Base-by-base conservation (phyloP, 1,140 invertebrate genomes). In the Diplogasteroides magnus region DNA sequence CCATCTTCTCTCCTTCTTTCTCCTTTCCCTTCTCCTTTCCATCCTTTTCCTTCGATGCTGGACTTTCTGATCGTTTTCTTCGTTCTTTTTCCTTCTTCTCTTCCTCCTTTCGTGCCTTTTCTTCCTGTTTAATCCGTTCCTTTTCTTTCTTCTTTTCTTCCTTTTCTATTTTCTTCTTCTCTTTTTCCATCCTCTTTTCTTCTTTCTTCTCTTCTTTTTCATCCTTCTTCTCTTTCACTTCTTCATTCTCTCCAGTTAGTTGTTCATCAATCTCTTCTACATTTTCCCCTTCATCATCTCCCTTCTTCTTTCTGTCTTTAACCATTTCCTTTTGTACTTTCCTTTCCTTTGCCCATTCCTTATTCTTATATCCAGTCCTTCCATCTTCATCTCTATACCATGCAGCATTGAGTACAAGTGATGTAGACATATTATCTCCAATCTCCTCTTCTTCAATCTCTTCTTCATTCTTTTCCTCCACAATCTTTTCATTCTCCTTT, bases 381-480 rank as follows among this genome's bases (percentile, higher is more conserved):
- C 78, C 78, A 14, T 81, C 77, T 37, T 74, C 68, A 67, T 79
- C 78, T 69, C 78, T 58, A 64, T 79, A 79, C 78, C 78, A 79
- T 25, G 78, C 76, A 19, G 78, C 67, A 66, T 72, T 78, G 6
- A 60, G 57, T 32, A 79, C 60, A 61, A 79, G 69, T 37, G 78
- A 81, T 3, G 61, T 71, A 28, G 67, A 66, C 78, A 79, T 81
- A 25, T 73, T 69, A n/a, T 69, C 27, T 32, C 26, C 23, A 27
- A 19, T 28, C 55, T 74, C 55, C 28, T 55, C 57, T 29, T 64
- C n/a, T n/a, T n/a, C n/a, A n/a, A n/a, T n/a, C 31, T 2, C 31
- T 23, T 13, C 26, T 29, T 64, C 25, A 27, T 56, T 62, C 27
- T 68, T 28, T 1, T 71, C 62, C 2, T 56, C 37, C 31, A 66